Evolutionary conservation across 2,888 invertebrate species (phyloP).

Genomic region (Meganola albula): DNA sequence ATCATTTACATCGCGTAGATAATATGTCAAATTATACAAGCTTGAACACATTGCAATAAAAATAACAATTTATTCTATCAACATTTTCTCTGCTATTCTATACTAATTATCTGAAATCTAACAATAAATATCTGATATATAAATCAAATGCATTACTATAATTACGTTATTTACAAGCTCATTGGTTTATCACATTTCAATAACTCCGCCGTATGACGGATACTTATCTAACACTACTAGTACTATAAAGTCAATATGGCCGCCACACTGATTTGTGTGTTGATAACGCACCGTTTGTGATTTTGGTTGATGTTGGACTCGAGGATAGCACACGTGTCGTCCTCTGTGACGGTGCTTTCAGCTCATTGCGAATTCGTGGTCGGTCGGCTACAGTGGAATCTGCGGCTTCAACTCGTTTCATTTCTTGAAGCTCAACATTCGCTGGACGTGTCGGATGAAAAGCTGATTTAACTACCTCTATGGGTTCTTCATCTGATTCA

Average conservation of each 20-base stretch:
- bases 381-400: slow-evolving; percentile 78
- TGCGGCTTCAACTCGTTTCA: slow-evolving; percentile 75
- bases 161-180: slow-evolving; percentile 73
- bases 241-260: slow-evolving; percentile 78
- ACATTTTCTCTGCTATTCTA: slow-evolving; percentile 46
- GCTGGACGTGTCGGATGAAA: slow-evolving; percentile 82
- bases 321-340: slow-evolving; percentile 61
- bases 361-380: slow-evolving; percentile 65
- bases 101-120: slow-evolving; percentile 43
- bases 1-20: slow-evolving; percentile 21
- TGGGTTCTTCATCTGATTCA: slow-evolving; percentile 83
- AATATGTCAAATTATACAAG: slow-evolving; percentile 39
- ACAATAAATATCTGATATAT: slow-evolving; percentile 61
- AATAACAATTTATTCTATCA: slow-evolving; percentile 51
- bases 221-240: slow-evolving; percentile 37
- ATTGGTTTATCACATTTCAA: slow-evolving; percentile 73
- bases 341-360: slow-evolving; percentile 80
- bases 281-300: slow-evolving; percentile 72
- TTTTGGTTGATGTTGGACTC: slow-evolving; percentile 78
- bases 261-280: slow-evolving; percentile 85
- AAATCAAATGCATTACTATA: slow-evolving; percentile 48
- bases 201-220: slow-evolving; percentile 43
- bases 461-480: slow-evolving; percentile 86
- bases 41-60: slow-evolving; percentile 67
- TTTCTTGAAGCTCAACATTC: slow-evolving; percentile 74